Evolutionary conservation across 2,888 invertebrate genomes (phyloP), one percentile per base, ranked within the genome.

Genomic region (Drosophila anomalata): DNA sequence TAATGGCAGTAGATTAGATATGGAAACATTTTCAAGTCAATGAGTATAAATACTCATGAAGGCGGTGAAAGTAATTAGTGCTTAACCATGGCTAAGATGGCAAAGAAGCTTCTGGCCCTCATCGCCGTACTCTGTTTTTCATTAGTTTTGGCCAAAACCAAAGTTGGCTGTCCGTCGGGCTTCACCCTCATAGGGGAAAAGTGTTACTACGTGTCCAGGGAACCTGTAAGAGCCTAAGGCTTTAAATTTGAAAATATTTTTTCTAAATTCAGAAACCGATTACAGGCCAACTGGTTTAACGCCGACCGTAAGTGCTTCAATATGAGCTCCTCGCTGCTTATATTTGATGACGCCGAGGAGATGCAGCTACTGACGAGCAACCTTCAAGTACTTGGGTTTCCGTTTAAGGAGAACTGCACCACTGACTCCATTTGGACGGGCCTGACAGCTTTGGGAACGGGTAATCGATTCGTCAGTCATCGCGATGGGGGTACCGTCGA

Each of bases 391-490:
- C 22, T 66, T 12, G 48, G 66, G 4, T 11, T 62, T 5, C 31
- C 54, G 9, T 54, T 66, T 1, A 9, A 42, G 20, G 9, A 20
- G 8, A 63, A 66, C 26, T 26, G 26, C 22, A 54, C 20, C 26
- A 22, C 54, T 26, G 54, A 66, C 41, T 62, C 54, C 41, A 48
- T 63, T n/a, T 66, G 63, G 66, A 66, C 54, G 14, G 54, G 48
- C 4, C 54, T 63, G 33, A 55, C 50, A 12, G 54, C 62, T 4
- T 14, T 66, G 54, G 62, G 62, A 1, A 62, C 11, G 24, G 11
- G 26, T 17, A 26, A 24, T 4, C 14, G 20, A 41, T 63, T 50
- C 29, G 50, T 50, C n/a, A 26, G 33, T 1, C 54, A 50, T 46
- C 29, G 44, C 4, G 17, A 55, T 29, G 53, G 62, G 5, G 9